Percentiles rank a stretch among this genome's conserved stretches.
Evolutionary conservation across 2,888 invertebrate species (phyloP).

Genomic region (Himalopsyche tibetana): DNA sequence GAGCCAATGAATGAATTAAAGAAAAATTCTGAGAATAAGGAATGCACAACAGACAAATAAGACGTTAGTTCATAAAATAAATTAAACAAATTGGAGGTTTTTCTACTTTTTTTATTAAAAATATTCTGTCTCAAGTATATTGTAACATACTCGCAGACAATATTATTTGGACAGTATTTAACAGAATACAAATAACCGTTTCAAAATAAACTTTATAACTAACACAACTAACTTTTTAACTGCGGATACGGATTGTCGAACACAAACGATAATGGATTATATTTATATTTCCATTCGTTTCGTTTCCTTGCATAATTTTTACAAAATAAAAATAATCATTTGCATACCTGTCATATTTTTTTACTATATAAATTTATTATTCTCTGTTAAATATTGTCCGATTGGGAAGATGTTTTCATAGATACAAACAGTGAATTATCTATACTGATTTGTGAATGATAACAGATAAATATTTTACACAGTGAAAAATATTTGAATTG

Average conservation of each 20-base stretch:
- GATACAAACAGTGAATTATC: constrained; percentile 16
- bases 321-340: too few species aligned
- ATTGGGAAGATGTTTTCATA: constrained; percentile 8
- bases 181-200: constrained; percentile 15
- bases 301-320: too few species aligned
- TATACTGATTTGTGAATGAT: background rate
- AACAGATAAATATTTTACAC: background rate
- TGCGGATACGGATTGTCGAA: too few species aligned
- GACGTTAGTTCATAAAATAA: background rate
- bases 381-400: constrained; percentile 36
- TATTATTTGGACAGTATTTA: constrained; percentile 26
- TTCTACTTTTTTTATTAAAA: constrained; percentile 39
- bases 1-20: too few species aligned
- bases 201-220: background rate
- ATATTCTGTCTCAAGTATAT: constrained; percentile 22
- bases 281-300: too few species aligned
- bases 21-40: too few species aligned
- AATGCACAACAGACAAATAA: too few species aligned
- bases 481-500: background rate
- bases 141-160: constrained; percentile 24
- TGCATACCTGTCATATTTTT: background rate
- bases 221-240: too few species aligned
- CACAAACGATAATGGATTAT: too few species aligned
- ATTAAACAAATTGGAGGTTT: background rate
- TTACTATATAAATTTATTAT: background rate